These are phyloP conservation scores for Capreolus pygargus DNA, from an alignment of 2,113 vertebrate species.

Conservation along the genomic window DNA sequence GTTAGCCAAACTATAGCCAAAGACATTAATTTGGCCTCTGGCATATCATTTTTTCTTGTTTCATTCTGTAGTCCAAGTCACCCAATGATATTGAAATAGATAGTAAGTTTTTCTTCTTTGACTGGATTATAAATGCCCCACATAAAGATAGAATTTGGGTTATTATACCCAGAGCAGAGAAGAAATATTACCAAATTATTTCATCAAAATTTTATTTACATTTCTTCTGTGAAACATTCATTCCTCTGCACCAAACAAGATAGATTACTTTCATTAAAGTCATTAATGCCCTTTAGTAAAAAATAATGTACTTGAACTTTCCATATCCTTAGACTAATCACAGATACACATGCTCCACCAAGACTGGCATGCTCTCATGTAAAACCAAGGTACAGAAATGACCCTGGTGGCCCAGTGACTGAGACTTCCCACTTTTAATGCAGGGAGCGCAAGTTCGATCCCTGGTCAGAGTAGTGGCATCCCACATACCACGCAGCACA, in stretches of 20 bases:
- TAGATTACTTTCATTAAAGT: slow-evolving; percentile 38
- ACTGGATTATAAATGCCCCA: slow-evolving; percentile 59
- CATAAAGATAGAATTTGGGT: background rate
- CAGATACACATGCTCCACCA: background rate
- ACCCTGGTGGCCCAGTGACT: background rate
- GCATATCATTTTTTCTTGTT: background rate
- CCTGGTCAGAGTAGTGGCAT: background rate
- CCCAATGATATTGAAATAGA: background rate
- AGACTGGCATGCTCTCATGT: background rate
- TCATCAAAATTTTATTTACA: slow-evolving; percentile 42
- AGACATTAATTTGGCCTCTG: slow-evolving; percentile 47
- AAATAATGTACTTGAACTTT: slow-evolving; percentile 25
- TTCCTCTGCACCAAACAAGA: slow-evolving; percentile 38
- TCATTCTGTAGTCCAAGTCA: slow-evolving; percentile 31
- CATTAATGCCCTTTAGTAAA: slow-evolving; percentile 46
- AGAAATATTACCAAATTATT: slow-evolving; percentile 35
- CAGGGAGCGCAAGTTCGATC: background rate
- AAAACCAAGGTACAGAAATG: background rate
- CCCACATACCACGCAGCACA: background rate
- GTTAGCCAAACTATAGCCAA: slow-evolving; percentile 45
- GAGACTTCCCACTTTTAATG: background rate
- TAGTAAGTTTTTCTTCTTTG: slow-evolving; percentile 53
- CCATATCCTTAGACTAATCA: background rate
- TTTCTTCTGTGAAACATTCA: slow-evolving; percentile 17
- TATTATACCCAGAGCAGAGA: slow-evolving; percentile 24